phyloP scores from a whole-genome alignment of 1,140 invertebrate species.

The Anastrepha ludens region DNA sequence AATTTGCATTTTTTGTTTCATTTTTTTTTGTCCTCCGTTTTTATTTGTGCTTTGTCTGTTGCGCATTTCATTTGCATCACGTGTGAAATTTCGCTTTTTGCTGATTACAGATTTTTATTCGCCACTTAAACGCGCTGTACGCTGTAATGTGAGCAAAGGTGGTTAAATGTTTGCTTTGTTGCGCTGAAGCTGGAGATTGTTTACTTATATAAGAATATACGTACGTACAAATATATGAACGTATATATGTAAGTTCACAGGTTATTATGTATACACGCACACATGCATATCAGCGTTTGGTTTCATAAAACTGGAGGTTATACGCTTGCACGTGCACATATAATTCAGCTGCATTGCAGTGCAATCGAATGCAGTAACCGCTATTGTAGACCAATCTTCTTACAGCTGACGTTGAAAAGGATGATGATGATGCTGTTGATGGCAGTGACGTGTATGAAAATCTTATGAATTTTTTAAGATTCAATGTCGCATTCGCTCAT shows the following conservation, averaged over 20 bases:
- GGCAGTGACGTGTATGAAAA: constrained; percentile 41
- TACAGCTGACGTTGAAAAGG: background rate
- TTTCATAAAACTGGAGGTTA: background rate
- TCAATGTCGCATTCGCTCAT: constrained; percentile 43
- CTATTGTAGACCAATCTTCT: background rate
- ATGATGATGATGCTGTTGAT: constrained; percentile 39
- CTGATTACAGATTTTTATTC: constrained; percentile 47
- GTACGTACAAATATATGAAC: background rate
- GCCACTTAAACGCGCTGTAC: constrained; percentile 33
- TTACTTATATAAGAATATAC: background rate
- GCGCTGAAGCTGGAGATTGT: background rate
- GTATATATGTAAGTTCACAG: background rate
- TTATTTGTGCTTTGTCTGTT: background rate
- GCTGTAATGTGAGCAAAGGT: background rate
- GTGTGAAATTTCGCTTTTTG: constrained; percentile 37
- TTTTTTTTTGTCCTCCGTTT: background rate
- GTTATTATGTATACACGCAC: background rate
- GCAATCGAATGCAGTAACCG: constrained; percentile 43
- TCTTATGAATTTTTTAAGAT: constrained; percentile 52
- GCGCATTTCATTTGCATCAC: background rate
- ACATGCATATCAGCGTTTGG: background rate
- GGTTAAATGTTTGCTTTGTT: background rate
- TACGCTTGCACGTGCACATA: constrained; percentile 8
- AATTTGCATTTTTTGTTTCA: background rate
- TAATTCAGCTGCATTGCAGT: constrained; percentile 15